Evolutionary conservation across 2,888 invertebrate genomes (phyloP).

Genomic region (Polyommatus iphigenia): DNA sequence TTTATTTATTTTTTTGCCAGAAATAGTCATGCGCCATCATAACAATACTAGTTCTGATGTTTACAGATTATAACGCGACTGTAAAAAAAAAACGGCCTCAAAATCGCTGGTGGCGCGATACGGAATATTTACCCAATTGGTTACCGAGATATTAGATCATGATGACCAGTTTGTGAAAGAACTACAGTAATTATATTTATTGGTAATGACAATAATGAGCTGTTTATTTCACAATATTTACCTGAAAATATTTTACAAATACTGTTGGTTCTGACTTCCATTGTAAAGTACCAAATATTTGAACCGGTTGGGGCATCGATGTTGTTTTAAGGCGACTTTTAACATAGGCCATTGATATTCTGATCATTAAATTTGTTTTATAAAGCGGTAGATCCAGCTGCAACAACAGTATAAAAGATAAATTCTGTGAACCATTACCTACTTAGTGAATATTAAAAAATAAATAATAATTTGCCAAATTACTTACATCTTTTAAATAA

Average conservation of each 20-base stretch:
- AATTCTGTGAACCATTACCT: background rate
- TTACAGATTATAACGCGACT: too few species aligned
- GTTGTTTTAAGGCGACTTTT: constrained; percentile 49
- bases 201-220: background rate
- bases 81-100: too few species aligned
- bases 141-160: too few species aligned
- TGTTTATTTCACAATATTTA: background rate
- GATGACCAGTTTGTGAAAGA: background rate
- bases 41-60: too few species aligned
- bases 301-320: constrained; percentile 59
- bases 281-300: constrained; percentile 63
- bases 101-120: too few species aligned
- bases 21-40: too few species aligned
- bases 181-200: background rate
- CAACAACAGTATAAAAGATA: constrained; percentile 28
- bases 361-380: constrained; percentile 44
- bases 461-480: background rate
- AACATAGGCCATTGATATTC: constrained; percentile 55
- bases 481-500: constrained; percentile 57
- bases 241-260: constrained; percentile 61
- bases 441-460: background rate
- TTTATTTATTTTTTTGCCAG: too few species aligned
- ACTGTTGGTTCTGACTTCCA: constrained; percentile 62
- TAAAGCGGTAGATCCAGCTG: constrained; percentile 48
- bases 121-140: too few species aligned